These are phyloP conservation scores for Rhinatrema bivittatum DNA, from an alignment of 2,797 vertebrate genomes.

Conservation along the genomic window DNA sequence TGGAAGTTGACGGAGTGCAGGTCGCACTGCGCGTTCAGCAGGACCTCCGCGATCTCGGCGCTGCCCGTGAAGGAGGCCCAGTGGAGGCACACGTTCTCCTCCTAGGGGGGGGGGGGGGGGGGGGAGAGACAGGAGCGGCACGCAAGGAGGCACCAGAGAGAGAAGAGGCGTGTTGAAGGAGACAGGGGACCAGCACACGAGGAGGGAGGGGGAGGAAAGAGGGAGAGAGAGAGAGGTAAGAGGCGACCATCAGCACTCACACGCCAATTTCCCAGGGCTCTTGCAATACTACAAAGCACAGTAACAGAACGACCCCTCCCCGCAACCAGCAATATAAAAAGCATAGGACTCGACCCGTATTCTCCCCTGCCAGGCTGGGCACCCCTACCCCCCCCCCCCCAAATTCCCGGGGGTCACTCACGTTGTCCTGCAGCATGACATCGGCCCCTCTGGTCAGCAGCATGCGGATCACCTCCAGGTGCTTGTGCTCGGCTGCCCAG, in stretches of 20 bases:
- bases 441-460: constrained; percentile 83
- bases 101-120: no score
- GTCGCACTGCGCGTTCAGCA: constrained; percentile 80
- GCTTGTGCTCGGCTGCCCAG: constrained; percentile 90
- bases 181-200: background rate
- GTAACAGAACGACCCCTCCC: no score
- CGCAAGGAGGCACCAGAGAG: background rate
- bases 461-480: constrained; percentile 74
- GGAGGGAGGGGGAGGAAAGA: background rate
- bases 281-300: background rate
- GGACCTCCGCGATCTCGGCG: constrained; percentile 79
- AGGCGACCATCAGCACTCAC: no score
- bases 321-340: no score
- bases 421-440: constrained; percentile 82
- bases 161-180: background rate
- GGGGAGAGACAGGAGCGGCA: background rate
- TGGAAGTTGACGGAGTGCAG: constrained; percentile 78
- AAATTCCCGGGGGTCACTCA: constrained; percentile 17
- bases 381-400: background rate
- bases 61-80: constrained; percentile 89
- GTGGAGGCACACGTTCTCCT: constrained; percentile 87
- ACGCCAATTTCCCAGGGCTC: no score
- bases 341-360: no score
- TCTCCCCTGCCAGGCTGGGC: no score
- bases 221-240: background rate